A percentile compares a stretch with the other conserved stretches of the same genome.
Evolutionary conservation across 2,113 vertebrate genomes (phyloP).

Genomic region (Pungitius pungitius): DNA sequence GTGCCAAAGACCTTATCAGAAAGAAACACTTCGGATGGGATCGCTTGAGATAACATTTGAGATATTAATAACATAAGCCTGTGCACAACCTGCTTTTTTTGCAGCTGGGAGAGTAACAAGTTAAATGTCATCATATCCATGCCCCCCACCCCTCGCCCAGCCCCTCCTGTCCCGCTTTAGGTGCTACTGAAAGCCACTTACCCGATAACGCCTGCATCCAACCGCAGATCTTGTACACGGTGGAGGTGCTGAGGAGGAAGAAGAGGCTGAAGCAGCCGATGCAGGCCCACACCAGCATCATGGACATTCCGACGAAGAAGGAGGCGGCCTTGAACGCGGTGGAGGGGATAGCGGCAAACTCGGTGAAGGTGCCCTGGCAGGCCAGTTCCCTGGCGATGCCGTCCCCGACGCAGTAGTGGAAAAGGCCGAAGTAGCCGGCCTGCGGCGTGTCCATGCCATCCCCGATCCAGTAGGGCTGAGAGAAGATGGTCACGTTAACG

Average conservation of each 20-base stretch:
- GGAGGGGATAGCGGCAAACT: slow-evolving; percentile 92
- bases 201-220: slow-evolving; percentile 96
- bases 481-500: slow-evolving; percentile 95
- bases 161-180: background rate
- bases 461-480: slow-evolving; percentile 97
- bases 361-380: slow-evolving; percentile 96
- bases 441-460: slow-evolving; percentile 95
- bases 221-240: slow-evolving; percentile 97
- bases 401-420: slow-evolving; percentile 94
- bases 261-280: slow-evolving; percentile 95
- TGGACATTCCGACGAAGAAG: slow-evolving; percentile 95
- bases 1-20: background rate
- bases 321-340: slow-evolving; percentile 95
- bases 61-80: background rate
- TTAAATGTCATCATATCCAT: background rate
- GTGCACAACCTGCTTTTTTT: background rate
- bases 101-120: background rate
- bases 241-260: slow-evolving; percentile 97
- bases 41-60: background rate
- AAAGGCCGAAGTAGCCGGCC: slow-evolving; percentile 96
- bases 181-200: slow-evolving; percentile 65
- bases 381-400: slow-evolving; percentile 89
- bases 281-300: slow-evolving; percentile 93
- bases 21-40: background rate
- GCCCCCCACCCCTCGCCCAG: background rate